These are phyloP conservation scores for Megastigmus dorsalis DNA, from an alignment of 2,888 invertebrate species.

Conservation along the genomic window DNA sequence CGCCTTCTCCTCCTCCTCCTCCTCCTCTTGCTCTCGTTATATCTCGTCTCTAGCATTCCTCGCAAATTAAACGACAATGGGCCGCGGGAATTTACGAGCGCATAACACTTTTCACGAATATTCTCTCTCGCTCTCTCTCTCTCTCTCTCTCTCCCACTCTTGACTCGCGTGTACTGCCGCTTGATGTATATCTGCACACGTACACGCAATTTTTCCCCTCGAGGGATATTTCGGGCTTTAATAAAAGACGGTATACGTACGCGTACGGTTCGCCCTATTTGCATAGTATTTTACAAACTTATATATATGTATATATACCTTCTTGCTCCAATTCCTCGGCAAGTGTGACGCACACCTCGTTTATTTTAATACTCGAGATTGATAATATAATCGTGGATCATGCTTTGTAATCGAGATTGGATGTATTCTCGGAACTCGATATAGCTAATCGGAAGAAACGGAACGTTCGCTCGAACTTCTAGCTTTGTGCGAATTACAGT, in stretches of 20 bases:
- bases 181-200: not conserved
- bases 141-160: not conserved
- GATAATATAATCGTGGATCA: too few species aligned
- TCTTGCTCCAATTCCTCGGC: constrained; percentile 22
- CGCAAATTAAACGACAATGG: constrained; percentile 54
- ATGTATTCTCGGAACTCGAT: too few species aligned
- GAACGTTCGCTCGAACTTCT: too few species aligned
- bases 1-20: not conserved
- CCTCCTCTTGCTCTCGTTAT: constrained; percentile 39
- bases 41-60: constrained; percentile 46
- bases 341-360: not conserved
- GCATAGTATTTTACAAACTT: constrained; percentile 25
- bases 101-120: constrained; percentile 46
- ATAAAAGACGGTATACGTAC: too few species aligned
- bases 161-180: not conserved
- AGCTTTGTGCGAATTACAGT: too few species aligned
- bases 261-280: constrained; percentile 27
- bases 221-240: constrained; percentile 36
- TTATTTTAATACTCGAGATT: too few species aligned
- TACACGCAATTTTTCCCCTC: constrained; percentile 16
- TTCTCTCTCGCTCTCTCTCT: not conserved
- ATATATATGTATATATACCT: too few species aligned
- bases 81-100: constrained; percentile 48
- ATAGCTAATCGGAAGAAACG: too few species aligned
- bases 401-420: too few species aligned